Percentiles rank a stretch among this genome's conserved stretches.
phyloP scores from a whole-genome alignment of 2,113 vertebrate genomes.

The Plecturocebus donacophilus region DNA sequence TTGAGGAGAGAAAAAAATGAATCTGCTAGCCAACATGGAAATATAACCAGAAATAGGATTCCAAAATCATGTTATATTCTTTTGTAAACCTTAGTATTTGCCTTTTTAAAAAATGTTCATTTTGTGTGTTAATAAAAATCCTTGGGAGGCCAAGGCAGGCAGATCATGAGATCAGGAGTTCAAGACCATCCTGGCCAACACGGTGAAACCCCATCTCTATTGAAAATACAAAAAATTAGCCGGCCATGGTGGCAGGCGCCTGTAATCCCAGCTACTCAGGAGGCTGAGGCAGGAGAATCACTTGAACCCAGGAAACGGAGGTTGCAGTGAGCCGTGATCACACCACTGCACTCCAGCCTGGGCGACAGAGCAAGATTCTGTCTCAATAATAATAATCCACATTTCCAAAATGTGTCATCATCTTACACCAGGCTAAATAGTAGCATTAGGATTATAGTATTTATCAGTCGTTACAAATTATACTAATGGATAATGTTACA shows the following conservation, averaged over 20 bases:
- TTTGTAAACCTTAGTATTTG: neutral
- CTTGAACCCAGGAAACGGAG: too few relatives aligned
- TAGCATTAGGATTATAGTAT: neutral
- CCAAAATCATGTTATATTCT: neutral
- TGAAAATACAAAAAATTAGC: too few relatives aligned
- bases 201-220: too few relatives aligned
- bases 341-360: too few relatives aligned
- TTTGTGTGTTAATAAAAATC: neutral
- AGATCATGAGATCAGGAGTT: neutral
- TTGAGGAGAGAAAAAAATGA: neutral
- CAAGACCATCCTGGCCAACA: too few relatives aligned
- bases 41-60: neutral
- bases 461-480: neutral
- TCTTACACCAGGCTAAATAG: neutral
- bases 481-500: neutral
- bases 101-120: neutral
- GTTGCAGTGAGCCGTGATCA: too few relatives aligned
- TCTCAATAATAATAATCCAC: neutral
- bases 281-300: too few relatives aligned
- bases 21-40: neutral
- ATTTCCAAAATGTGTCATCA: neutral
- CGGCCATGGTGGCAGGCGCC: too few relatives aligned
- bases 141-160: too few relatives aligned
- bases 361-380: neutral
- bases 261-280: too few relatives aligned